phyloP scores from a whole-genome alignment of 37 sponge, comb jelly and placozoan species.

The Eunapius fragilis region DNA sequence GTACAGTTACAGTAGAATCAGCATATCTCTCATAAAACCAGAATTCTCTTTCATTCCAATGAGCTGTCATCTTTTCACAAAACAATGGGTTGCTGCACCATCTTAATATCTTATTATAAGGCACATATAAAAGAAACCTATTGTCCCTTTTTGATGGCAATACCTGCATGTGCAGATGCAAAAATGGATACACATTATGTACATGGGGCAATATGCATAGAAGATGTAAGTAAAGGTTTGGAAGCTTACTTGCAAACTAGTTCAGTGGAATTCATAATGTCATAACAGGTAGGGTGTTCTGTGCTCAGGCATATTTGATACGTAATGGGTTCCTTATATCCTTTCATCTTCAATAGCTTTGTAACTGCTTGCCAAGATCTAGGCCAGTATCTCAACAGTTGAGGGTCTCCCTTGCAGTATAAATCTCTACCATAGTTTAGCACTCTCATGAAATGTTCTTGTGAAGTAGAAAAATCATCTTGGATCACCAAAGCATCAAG shows the following conservation, averaged over 20 bases:
- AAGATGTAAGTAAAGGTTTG: not conserved
- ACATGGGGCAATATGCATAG: conserved; percentile 1
- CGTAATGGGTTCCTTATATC: conserved; percentile 8
- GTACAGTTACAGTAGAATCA: no score
- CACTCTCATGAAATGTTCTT: conserved; percentile 7
- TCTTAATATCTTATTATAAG: not conserved
- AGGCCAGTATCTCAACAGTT: conserved; percentile 5
- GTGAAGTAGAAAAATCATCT: conserved; percentile 4
- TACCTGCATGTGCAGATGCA: not conserved
- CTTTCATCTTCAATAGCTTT: not conserved
- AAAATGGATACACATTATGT: not conserved
- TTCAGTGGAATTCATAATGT: not conserved
- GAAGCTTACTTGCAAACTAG: not conserved
- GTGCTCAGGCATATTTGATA: conserved; percentile 5
- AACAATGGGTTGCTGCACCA: not conserved
- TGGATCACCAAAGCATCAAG: conserved; percentile 4
- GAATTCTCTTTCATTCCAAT: no score
- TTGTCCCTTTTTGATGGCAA: not conserved
- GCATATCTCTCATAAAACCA: no score
- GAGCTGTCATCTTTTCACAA: conserved; percentile 29
- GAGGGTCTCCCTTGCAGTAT: conserved; percentile 15
- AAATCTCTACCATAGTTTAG: conserved; percentile 7
- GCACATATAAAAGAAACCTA: not conserved
- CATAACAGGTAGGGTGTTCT: conserved; percentile 1
- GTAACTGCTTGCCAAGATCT: conserved; percentile 11